Percentiles rank a stretch among this genome's conserved stretches.
phyloP scores from a whole-genome alignment of 2,113 vertebrate genomes.

The Chitala chitala region DNA sequence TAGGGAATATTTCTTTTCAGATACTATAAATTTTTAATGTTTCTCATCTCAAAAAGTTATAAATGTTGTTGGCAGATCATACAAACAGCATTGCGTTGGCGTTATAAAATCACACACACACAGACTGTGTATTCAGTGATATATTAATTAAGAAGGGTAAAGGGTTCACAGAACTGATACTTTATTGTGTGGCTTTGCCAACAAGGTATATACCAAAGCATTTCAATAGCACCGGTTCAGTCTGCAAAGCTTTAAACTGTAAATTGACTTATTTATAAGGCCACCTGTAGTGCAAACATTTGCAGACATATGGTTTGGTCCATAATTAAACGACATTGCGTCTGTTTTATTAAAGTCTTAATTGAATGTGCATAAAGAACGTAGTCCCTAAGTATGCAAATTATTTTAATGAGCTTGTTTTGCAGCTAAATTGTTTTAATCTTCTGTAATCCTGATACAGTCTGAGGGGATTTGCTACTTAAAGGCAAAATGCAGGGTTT shows the following conservation, averaged over 20 bases:
- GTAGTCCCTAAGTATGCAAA: slow-evolving; percentile 13
- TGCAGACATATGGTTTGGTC: background rate
- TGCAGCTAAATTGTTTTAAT: slow-evolving; percentile 10
- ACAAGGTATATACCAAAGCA: too few relatives aligned
- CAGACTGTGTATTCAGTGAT: too few relatives aligned
- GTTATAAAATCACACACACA: too few relatives aligned
- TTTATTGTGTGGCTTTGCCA: too few relatives aligned
- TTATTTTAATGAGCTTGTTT: slow-evolving; percentile 29
- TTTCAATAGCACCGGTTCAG: too few relatives aligned
- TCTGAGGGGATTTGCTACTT: slow-evolving; percentile 11
- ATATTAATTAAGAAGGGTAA: too few relatives aligned
- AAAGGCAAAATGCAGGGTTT: background rate
- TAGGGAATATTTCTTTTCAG: too few relatives aligned
- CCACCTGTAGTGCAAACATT: background rate
- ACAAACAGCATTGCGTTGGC: too few relatives aligned
- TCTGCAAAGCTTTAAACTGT: background rate
- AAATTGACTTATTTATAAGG: background rate
- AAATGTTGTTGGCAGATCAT: too few relatives aligned
- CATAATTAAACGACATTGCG: background rate
- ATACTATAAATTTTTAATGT: too few relatives aligned
- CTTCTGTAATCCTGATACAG: slow-evolving; percentile 12
- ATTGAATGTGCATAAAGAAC: slow-evolving; percentile 19
- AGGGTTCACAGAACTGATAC: too few relatives aligned
- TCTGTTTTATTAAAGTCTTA: slow-evolving; percentile 11
- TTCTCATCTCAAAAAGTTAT: too few relatives aligned